Evolutionary conservation across 2,797 vertebrate species (phyloP), one percentile per base, ranked within the genome.

Genomic region (Synanceia verrucosa): DNA sequence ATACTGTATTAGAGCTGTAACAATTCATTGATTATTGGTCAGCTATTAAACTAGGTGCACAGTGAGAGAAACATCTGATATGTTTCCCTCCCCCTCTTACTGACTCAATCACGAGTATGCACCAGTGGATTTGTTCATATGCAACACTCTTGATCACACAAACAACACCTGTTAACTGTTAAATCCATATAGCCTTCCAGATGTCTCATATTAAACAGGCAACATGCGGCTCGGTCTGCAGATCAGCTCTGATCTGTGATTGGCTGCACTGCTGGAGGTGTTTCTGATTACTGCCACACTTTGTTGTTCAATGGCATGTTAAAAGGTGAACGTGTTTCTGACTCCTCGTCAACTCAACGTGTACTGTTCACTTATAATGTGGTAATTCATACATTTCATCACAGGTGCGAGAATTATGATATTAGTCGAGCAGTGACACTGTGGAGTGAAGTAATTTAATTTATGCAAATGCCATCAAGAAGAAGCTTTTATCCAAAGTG

Each of bases 121-220:
- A 61, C 48, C 63, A 78, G 65, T 55, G 51, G 61, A 50, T 85
- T 72, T 84, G 76, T 43, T 84, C 83, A 69, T 73, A 72, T 76
- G 79, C 81, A 82, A 65, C 78, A 50, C 82, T 76, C 66, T 14
- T 68, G 61, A 78, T 86, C 79, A 84, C 82, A 87, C 77, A 83
- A 83, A 89, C 86, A 87, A 68, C 86, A 85, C 86, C 77, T 86
- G 79, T 71, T 83, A 65, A 60, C 77, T 77, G 76, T 85, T 83
- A 88, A 84, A 82, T 73, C 69, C 76, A 76, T 79, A 83, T 19
- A 85, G 75, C 76, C 69, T 8, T 85, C 79, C 86, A 91, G 89
- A 86, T 84, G 88, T 83, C 79, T 71, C 71, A 21, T 57, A 72
- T 80, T 81, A 78, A 78, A 69, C 44, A 36, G 73, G 65, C 76